Base-by-base conservation (phyloP, 2,888 invertebrate genomes). In the Megamerina dolium region DNA sequence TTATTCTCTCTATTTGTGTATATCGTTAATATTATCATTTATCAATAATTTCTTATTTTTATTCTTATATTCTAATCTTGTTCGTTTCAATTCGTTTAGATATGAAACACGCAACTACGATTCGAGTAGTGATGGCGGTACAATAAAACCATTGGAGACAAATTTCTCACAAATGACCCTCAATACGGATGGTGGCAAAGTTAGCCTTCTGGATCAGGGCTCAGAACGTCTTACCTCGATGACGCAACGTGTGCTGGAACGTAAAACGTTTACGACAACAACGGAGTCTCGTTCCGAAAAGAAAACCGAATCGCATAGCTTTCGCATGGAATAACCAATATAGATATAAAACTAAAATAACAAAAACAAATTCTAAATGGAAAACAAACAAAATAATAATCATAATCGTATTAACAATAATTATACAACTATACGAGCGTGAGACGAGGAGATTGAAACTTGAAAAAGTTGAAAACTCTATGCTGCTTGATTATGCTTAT, bases 91-190 rank as follows among this genome's bases (percentile, higher is more conserved):
- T 27, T 31, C n/a, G 52, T 55, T 41, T 42, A 72, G 72, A 61
- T 72, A 72, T 43, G 72, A 72, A 56, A 72, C 73, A 20, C 63
- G 65, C 51, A 71, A 69, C 52, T 72, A 61, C 51, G 71, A 71
- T 41, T 66, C 66, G 52, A 58, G 51, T 46, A 57, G 43, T 48
- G 68, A 69, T 31, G 20, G 50, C 18, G 50, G 51, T 4, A 32
- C 26, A 6, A 52, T 55, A 1, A 64, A 66, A 46, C 69, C 68
- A 1, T 47, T 72, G 34, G 72, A 70, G 27, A 54, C 64, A 4
- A 64, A 57, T 43, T 70, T 72, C 55, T 64, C 70, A 9, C 65
- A 70, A 51, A 59, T 72, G 60, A 64, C 63, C 3, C 54, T 72
- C 12, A 63, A 60, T 38, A 60, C 68, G 4, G 68, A 71, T 37